Evolutionary conservation across 2,113 vertebrate genomes (phyloP).

Genomic region (Copsychus sechellarum): DNA sequence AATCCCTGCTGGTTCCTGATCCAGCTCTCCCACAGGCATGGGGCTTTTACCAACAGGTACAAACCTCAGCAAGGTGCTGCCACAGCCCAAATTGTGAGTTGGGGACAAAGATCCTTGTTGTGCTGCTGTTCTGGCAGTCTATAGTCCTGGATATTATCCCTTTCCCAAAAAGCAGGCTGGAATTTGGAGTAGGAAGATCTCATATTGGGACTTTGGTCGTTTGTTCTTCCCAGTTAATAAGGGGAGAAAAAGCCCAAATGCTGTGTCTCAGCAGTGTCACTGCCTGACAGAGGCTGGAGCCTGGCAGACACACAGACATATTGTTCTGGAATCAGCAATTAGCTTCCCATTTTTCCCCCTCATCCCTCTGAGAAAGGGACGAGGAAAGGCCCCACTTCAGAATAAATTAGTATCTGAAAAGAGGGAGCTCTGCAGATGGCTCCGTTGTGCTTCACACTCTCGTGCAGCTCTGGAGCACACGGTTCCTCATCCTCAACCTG

Average conservation of each 20-base stretch:
- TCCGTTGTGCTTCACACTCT: background rate
- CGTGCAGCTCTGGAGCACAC: background rate
- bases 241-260: background rate
- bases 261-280: fast-evolving
- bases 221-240: background rate
- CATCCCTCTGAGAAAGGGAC: background rate
- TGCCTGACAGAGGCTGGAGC: background rate
- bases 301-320: background rate
- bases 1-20: background rate
- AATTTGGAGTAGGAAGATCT: background rate
- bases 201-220: fast-evolving
- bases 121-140: background rate
- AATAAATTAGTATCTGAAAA: background rate
- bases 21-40: background rate
- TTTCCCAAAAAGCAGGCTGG: background rate
- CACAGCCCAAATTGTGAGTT: fast-evolving
- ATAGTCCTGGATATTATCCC: background rate
- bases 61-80: background rate
- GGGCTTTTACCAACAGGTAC: background rate
- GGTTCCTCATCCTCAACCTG: background rate
- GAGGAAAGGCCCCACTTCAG: background rate
- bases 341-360: background rate
- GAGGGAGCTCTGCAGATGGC: background rate
- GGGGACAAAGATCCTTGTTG: background rate
- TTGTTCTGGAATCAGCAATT: background rate